Conservation (phyloP, 1,140 invertebrate genomes). For the Metaphire vulgaris region DNA sequence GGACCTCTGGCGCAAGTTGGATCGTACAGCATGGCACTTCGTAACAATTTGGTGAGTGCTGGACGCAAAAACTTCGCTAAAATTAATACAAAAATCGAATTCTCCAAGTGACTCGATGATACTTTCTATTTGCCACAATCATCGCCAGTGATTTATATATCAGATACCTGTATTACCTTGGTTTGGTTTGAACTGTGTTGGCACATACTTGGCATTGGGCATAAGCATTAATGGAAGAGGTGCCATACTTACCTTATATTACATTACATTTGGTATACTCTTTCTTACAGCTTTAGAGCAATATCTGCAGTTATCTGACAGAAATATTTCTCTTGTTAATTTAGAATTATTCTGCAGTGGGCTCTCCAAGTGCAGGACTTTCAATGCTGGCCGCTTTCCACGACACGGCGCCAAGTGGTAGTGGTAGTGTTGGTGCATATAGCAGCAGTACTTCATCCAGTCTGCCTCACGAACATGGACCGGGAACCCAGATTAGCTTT, state of each 20-base stretch:
- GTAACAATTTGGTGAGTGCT: neutral
- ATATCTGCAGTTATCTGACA: neutral
- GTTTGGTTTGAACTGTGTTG: neutral
- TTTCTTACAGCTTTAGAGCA: neutral
- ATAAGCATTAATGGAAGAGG: neutral
- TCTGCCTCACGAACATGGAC: neutral
- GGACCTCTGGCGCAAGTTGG: neutral
- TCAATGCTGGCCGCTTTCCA: neutral
- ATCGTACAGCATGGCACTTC: neutral
- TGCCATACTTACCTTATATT: neutral
- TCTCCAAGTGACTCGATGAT: too few relatives aligned
- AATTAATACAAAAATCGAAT: too few relatives aligned
- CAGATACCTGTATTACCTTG: neutral
- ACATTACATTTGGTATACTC: neutral
- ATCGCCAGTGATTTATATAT: neutral
- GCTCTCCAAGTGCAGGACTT: neutral
- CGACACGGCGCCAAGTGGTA: neutral
- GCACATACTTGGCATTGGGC: neutral
- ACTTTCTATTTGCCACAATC: neutral
- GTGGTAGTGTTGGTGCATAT: neutral
- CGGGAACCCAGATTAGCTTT: neutral
- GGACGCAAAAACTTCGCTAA: neutral
- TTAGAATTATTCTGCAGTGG: neutral
- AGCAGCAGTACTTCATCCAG: neutral
- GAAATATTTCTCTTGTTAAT: neutral